Conservation (phyloP, 1,140 invertebrate genomes). For the Micrasema minimum region DNA sequence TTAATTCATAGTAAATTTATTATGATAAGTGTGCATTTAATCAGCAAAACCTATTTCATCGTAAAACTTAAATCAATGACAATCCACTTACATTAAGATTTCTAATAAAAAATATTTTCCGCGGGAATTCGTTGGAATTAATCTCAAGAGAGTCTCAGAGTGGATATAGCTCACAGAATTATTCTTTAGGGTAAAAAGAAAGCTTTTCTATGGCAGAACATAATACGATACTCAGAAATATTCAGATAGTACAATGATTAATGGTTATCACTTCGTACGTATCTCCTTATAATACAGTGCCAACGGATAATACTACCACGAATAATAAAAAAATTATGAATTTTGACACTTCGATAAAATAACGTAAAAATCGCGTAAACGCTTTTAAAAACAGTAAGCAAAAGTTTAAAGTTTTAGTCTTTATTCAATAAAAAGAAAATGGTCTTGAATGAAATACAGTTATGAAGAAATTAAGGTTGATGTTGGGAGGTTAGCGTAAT, state of each 20-base stretch:
- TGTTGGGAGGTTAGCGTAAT: too few species aligned
- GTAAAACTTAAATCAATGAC: neutral
- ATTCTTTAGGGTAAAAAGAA: constrained; percentile 14
- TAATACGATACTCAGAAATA: constrained; percentile 8
- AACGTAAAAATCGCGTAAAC: too few species aligned
- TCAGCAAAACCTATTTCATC: too few species aligned
- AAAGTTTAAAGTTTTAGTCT: too few species aligned
- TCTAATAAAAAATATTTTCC: neutral
- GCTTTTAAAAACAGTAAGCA: too few species aligned
- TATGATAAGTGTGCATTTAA: too few species aligned
- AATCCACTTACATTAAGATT: constrained; percentile 12
- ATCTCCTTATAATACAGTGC: neutral
- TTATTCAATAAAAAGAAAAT: too few species aligned
- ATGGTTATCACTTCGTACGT: constrained; percentile 10
- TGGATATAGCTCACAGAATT: neutral
- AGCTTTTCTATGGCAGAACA: constrained; percentile 7
- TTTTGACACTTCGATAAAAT: too few species aligned
- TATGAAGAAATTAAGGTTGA: too few species aligned
- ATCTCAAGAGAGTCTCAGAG: neutral
- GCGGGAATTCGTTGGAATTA: neutral
- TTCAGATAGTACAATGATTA: constrained; percentile 34
- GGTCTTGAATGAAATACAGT: too few species aligned
- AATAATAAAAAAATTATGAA: neutral
- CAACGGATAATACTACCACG: neutral
- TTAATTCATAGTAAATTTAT: too few species aligned